Conservation (phyloP, 2,797 vertebrate species). For the Sarcoramphus papa region DNA sequence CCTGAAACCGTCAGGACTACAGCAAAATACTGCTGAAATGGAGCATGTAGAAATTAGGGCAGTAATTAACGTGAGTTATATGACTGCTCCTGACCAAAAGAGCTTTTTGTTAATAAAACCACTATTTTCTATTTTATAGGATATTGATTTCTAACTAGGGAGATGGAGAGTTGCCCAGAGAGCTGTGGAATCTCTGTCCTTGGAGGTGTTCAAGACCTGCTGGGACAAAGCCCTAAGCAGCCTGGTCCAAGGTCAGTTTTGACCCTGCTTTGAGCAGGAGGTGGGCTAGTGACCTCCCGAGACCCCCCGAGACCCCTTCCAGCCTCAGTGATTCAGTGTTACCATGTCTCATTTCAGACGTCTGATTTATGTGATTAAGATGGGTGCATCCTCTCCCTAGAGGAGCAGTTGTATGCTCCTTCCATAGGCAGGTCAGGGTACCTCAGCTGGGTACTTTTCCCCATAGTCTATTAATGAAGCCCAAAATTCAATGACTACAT, state of each 20-base stretch:
- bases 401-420: accelerated
- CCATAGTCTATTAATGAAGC: not conserved
- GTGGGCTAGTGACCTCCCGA: not conserved
- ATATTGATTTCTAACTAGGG: not conserved
- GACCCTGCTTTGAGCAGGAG: not conserved
- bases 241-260: not conserved
- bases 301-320: not conserved
- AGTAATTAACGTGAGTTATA: not conserved
- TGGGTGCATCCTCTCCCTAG: not conserved
- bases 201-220: not conserved
- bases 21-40: constrained; percentile 2
- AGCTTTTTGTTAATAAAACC: not conserved
- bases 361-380: not conserved
- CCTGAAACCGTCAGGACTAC: not conserved
- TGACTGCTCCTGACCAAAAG: not conserved
- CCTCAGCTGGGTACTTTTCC: not conserved
- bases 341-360: not conserved
- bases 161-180: not conserved
- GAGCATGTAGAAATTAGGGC: not conserved
- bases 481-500: not conserved
- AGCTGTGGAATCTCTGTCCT: not conserved
- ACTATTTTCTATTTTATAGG: not conserved
- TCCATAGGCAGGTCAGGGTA: not conserved
- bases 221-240: not conserved
- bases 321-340: not conserved